These are phyloP conservation scores for Mycalesis mineus DNA, from an alignment of 2,888 invertebrate species.

Conservation along the genomic window DNA sequence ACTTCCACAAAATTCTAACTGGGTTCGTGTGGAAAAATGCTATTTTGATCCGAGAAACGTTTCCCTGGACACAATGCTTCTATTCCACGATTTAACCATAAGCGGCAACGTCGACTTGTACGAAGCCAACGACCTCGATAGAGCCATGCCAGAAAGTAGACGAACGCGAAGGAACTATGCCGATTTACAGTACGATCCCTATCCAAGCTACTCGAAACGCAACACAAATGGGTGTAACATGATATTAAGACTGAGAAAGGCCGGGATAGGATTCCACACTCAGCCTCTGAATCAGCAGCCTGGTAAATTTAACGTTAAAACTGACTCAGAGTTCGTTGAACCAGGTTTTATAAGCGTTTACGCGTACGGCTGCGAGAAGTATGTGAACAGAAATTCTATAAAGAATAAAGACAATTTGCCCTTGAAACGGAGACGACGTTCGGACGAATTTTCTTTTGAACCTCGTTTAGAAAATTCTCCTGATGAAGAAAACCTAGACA, in stretches of 20 bases:
- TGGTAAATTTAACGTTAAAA: constrained; percentile 85
- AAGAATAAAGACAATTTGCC: constrained; percentile 62
- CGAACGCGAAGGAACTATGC: constrained; percentile 58
- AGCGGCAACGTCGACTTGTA: constrained; percentile 85
- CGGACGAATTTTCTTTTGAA: constrained; percentile 67
- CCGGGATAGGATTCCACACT: constrained; percentile 88
- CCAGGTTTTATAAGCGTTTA: constrained; percentile 91
- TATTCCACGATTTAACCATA: constrained; percentile 88
- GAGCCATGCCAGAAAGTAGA: constrained; percentile 49
- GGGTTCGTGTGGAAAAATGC: constrained; percentile 87
- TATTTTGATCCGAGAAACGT: constrained; percentile 85
- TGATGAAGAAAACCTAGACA: constrained; percentile 40
- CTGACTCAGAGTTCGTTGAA: constrained; percentile 89
- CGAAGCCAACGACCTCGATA: constrained; percentile 61
- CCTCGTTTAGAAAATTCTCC: constrained; percentile 44
- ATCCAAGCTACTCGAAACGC: constrained; percentile 51
- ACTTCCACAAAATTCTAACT: constrained; percentile 81
- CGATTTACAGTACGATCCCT: constrained; percentile 56
- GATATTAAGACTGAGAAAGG: constrained; percentile 86
- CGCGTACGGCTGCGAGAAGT: constrained; percentile 87
- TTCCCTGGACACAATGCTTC: constrained; percentile 85
- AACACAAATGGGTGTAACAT: constrained; percentile 82
- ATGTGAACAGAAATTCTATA: constrained; percentile 64
- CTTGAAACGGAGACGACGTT: constrained; percentile 51
- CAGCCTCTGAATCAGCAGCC: constrained; percentile 83